Base-by-base conservation (phyloP, 2,797 vertebrate species). In the Sebastes vulpes region DNA sequence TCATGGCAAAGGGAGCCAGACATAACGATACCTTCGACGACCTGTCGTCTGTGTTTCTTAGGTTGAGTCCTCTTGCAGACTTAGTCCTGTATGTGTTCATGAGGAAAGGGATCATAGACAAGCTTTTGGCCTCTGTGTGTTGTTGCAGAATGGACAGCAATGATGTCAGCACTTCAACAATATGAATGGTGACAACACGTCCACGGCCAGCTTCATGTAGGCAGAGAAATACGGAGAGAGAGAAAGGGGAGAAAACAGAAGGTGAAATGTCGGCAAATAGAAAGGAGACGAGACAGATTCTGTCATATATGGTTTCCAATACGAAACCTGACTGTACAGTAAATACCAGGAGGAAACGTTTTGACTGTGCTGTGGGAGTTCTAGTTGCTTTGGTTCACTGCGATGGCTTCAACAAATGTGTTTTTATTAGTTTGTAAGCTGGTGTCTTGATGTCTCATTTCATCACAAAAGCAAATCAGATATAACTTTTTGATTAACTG, bases 21-120 rank as follows among this genome's bases (percentile, higher is more conserved):
- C 0, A 6, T 10, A 9, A 57, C 3, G 0, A 0, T 0, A 6
- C 9, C 2, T 9, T 80, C 1, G 0, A 0, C 1, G 0, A 6
- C 1, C 7, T 65, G 14, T 18, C 18, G 3, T 0, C 4, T 3
- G 2, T 14, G 0, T 31, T 70, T 3, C 0, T 59, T 14, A 28
- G 5, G 6, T 4, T 56, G 18, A 71, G 48, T 67, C 79, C 79
- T 23, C 56, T 82, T 38, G 74, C 64, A 31, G 69, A 82, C 32
- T 14, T 65, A 2, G 1, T 52, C 2, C 53, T 83, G 11, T 69
- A 64, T 46, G 2, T 82, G 26, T 77, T 77, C 59, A 6, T 77
- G 1, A 77, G 75, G 42, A 78, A 74, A 70, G 65, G 31, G 12
- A 2, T 0, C 18, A 9, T 56, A 38, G 46, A 74, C 26, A 65